Conservation (phyloP, 2,888 invertebrate genomes). For the Pecten maximus region DNA sequence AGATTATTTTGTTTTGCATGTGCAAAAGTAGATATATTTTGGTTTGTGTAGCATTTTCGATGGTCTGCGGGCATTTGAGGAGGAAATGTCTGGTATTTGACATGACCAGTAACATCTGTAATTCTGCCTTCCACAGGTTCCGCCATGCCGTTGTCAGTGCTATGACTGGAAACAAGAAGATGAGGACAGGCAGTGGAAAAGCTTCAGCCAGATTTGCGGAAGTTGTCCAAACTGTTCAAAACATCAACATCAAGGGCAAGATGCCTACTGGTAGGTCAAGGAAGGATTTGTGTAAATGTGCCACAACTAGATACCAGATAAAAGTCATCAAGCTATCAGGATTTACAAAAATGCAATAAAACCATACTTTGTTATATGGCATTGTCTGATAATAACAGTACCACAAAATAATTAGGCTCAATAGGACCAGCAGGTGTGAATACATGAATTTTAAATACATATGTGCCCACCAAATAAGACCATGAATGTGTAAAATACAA, state of each 20-base stretch:
- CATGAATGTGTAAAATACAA: too few species aligned
- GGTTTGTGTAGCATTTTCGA: background rate
- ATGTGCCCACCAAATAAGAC: too few species aligned
- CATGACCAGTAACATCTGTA: background rate
- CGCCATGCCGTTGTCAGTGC: slow-evolving; percentile 78
- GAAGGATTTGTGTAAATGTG: too few species aligned
- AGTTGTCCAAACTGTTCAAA: slow-evolving; percentile 66
- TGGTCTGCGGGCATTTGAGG: background rate
- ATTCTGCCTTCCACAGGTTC: slow-evolving; percentile 68
- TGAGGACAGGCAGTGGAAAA: slow-evolving; percentile 45
- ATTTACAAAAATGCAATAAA: too few species aligned
- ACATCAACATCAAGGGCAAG: slow-evolving; percentile 64
- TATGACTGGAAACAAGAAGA: slow-evolving; percentile 67
- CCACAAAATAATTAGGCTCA: too few species aligned
- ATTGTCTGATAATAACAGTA: too few species aligned
- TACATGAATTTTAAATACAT: too few species aligned
- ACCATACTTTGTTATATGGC: too few species aligned
- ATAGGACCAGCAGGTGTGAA: too few species aligned
- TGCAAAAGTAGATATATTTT: background rate
- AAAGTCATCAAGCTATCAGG: too few species aligned
- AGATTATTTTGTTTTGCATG: slow-evolving; percentile 32
- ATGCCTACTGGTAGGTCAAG: slow-evolving; percentile 65
- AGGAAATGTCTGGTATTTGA: slow-evolving; percentile 34
- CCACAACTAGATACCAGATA: too few species aligned
- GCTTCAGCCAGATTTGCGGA: slow-evolving; percentile 58